Base-by-base conservation (phyloP, 2,113 vertebrate genomes). In the Cynocephalus volans region DNA sequence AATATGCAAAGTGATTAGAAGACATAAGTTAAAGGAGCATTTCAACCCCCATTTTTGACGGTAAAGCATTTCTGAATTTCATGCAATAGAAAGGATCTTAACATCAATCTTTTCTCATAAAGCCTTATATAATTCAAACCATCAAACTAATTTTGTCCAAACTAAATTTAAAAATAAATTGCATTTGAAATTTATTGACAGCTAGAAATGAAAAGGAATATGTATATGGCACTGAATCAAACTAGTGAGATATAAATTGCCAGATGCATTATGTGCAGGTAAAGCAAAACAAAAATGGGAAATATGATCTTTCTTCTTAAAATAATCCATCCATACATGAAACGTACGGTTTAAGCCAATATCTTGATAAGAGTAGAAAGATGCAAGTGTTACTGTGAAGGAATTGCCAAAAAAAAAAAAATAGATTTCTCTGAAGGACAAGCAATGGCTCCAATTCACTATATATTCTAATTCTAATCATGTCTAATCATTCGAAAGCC, bases 161-260 rank as follows among this genome's bases (percentile, higher is more conserved):
- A 95, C 50, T 95, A 96, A 93, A 76, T 92, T 95, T 83, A 87
- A 96, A 93, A 96, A 96, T 93, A 87, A 95, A 96, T 88, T 97
- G 54, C 60, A 87, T 93, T 93, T 97, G 92, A 86, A 91, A 95
- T 95, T 96, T 95, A 96, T 93, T 65, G 64, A 95, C 70, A 92
- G 64, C 80, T 96, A 69, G 77, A 96, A 58, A 89, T 93, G 79
- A 88, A 95, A 96, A 88, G 8, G 77, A 86, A 89, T 93, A 65
- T 72, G 18, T 77, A 18, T 93, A 33, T 93, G 62, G 95, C 54
- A 88, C 76, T 85, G 54, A 75, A 92, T 77, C 93, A 97, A 97
- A 92, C 31, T 19, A 95, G 48, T 69, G 64, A 87, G 76, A 33
- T 81, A 50, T 52, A 94, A 95, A 95, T 73, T 82, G 52, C 69